phyloP scores from a whole-genome alignment of 2,797 vertebrate genomes.

The Chiloscyllium punctatum region DNA sequence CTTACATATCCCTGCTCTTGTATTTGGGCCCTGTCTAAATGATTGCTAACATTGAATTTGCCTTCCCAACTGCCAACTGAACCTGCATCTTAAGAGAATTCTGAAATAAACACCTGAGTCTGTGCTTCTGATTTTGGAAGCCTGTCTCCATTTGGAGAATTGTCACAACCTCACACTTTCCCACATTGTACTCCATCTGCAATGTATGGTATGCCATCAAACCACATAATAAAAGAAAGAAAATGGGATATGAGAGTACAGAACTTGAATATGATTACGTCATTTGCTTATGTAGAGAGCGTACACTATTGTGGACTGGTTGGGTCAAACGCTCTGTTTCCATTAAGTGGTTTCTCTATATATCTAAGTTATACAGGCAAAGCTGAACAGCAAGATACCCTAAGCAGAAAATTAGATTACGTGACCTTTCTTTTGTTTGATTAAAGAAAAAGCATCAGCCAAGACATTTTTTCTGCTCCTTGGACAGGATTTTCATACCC shows the following conservation, averaged over 20 bases:
- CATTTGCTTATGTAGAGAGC: neutral
- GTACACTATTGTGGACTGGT: neutral
- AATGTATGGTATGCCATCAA: too few species aligned
- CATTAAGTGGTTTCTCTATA: neutral
- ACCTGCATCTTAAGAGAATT: too few species aligned
- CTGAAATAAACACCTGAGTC: too few species aligned
- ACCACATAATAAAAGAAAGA: too few species aligned
- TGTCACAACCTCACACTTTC: too few species aligned
- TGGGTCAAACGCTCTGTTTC: neutral
- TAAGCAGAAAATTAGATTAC: neutral
- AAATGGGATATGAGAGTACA: neutral
- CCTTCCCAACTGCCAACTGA: too few species aligned
- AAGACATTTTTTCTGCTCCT: neutral
- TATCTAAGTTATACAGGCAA: neutral
- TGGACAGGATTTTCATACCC: neutral
- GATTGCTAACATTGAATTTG: too few species aligned
- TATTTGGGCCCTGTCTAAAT: too few species aligned
- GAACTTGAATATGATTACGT: neutral
- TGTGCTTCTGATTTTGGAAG: too few species aligned
- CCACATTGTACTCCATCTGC: too few species aligned
- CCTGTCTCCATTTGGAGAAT: too few species aligned
- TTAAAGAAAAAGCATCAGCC: neutral
- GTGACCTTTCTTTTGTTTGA: neutral
- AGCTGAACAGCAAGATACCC: neutral
- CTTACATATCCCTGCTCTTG: too few species aligned